Evolutionary conservation across 2,797 vertebrate species (phyloP).

Genomic region (Okamejei kenojei): DNA sequence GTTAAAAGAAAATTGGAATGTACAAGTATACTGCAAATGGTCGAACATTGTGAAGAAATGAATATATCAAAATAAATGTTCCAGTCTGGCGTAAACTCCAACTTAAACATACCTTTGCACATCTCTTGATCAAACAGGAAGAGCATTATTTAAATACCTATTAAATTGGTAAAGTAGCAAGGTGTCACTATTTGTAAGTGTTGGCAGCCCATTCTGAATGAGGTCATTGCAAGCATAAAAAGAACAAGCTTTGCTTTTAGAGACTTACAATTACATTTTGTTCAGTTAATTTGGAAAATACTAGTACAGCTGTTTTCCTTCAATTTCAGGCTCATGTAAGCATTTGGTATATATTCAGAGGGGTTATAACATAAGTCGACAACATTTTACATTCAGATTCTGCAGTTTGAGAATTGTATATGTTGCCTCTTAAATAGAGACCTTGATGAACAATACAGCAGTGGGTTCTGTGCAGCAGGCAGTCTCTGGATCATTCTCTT

Average conservation of each 20-base stretch:
- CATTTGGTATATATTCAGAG: neutral
- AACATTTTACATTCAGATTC: neutral
- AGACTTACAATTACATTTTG: constrained; percentile 14
- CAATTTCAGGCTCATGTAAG: neutral
- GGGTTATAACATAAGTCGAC: neutral
- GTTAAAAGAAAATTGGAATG: neutral
- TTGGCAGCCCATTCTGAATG: constrained; percentile 2
- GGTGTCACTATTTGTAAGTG: neutral
- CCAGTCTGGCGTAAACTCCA: neutral
- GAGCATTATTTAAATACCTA: neutral
- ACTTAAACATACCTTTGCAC: neutral
- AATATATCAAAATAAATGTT: constrained; percentile 20
- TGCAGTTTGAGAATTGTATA: neutral
- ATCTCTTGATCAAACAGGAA: constrained; percentile 1
- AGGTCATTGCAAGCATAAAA: neutral
- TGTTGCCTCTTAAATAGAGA: neutral
- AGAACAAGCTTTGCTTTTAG: neutral
- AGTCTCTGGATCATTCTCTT: neutral
- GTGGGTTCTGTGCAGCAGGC: neutral
- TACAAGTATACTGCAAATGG: neutral
- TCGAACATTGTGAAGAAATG: neutral
- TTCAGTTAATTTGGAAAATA: constrained; percentile 25
- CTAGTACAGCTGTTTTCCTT: constrained; percentile 6
- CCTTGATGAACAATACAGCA: no score
- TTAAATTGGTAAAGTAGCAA: neutral